A percentile compares a stretch with the other conserved stretches of the same genome.
These are phyloP conservation scores for Mylabris sibirica DNA, from an alignment of 2,888 invertebrate genomes.

Conservation along the genomic window DNA sequence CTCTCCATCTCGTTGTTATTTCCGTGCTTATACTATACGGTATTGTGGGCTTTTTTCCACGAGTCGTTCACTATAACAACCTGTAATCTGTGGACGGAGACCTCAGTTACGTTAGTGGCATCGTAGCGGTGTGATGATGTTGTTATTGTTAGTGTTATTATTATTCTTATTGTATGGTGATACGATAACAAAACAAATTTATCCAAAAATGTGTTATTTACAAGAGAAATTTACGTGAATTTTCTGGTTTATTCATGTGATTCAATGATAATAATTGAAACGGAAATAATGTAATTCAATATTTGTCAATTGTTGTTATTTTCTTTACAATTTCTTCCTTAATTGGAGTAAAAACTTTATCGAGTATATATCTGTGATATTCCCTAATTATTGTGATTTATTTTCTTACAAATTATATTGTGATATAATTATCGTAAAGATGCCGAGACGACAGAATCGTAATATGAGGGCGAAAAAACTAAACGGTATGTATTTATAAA, in stretches of 20 bases:
- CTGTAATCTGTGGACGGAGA: slow-evolving; percentile 55
- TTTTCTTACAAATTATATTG: neutral
- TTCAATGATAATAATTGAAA: too few species aligned
- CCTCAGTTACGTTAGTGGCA: slow-evolving; percentile 41
- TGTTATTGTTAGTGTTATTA: slow-evolving; percentile 26
- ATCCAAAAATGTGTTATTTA: too few species aligned
- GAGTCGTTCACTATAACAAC: slow-evolving; percentile 58
- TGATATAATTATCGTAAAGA: slow-evolving; percentile 35
- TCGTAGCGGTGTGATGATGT: slow-evolving; percentile 11
- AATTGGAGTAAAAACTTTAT: neutral
- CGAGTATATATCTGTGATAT: slow-evolving; percentile 12
- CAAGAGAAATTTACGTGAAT: too few species aligned
- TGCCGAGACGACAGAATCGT: slow-evolving; percentile 50
- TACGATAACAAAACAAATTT: too few species aligned
- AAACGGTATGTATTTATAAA: slow-evolving; percentile 48
- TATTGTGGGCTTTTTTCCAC: slow-evolving; percentile 52
- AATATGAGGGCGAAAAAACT: slow-evolving; percentile 53
- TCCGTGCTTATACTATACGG: slow-evolving; percentile 19
- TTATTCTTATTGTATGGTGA: neutral
- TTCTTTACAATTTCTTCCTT: too few species aligned
- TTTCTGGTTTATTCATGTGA: too few species aligned
- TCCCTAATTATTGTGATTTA: neutral
- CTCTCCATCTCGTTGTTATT: neutral
- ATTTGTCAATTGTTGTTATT: too few species aligned
- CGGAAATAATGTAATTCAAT: too few species aligned